Base-by-base conservation (phyloP, 2,797 vertebrate species). In the Anolis apletophallus region DNA sequence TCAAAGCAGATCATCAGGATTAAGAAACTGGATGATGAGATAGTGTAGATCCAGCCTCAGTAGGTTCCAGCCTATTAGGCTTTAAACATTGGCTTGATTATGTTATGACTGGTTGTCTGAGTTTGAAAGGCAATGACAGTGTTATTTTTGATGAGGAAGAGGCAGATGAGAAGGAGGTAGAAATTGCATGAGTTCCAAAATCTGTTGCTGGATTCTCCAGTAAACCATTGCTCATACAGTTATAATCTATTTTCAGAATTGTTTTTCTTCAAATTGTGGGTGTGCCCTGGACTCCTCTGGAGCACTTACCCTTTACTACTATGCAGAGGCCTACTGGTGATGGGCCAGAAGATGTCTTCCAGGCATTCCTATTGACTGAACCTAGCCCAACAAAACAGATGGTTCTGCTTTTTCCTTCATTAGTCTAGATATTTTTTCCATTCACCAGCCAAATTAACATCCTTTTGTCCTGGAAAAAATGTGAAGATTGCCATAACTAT, bases 271-370 rank as follows among this genome's bases (percentile, higher is more conserved):
- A 29, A 8, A 88, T 88, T n/a, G 0, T 88, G 93, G 92, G 73
- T 77, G 84, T 87, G 83, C 81, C 88, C 93, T 94, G 85, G 89
- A 94, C 91, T 94, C 87, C 91, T 87, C 13, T 75, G 34, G 68
- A 88, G 81, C 83, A 89, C 85, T 84, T 84, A 91, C 88, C 93
- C 91, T 89, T 90, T 88, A 92, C 89, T 89, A 89, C 68, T 89
- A 67, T 46, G 86, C 90, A 90, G 91, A 90, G 40, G 57, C 90
- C 93, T 93, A 93, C 91, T 87, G 55, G 88, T 84, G 78, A 89
- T 93, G 88, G 88, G 84, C 68, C 83, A 92, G 59, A 89, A 64
- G 80, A 91, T 93, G 85, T 93, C 80, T 94, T 93, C 95, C 91
- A 93, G 89, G 93, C 88, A 72, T 90, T 93, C 91, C 81, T 0